Conservation (phyloP, 2,113 vertebrate species). For the Gopherus flavomarginatus region DNA sequence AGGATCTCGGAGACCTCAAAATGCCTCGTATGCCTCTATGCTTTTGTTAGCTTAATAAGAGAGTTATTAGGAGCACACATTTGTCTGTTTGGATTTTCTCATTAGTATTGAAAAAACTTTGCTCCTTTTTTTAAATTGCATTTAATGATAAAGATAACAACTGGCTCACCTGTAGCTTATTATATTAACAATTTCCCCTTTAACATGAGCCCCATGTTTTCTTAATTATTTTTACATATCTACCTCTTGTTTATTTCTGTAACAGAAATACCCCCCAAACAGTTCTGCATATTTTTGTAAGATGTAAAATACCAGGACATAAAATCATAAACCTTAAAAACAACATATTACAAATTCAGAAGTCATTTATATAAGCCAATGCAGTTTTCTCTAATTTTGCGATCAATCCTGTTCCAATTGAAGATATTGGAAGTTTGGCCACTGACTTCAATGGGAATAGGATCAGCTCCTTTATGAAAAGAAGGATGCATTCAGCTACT, state of each 20-base stretch:
- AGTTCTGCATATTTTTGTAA: not conserved
- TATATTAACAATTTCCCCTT: constrained; percentile 10
- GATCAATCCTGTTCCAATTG: rapidly evolving
- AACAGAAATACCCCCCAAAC: not conserved
- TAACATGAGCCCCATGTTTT: constrained; percentile 21
- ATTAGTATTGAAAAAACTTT: constrained; percentile 48
- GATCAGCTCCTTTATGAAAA: not conserved
- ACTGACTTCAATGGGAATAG: not conserved
- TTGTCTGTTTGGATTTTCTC: constrained; percentile 31
- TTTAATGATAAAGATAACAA: constrained; percentile 56
- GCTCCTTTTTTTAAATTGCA: constrained; percentile 39
- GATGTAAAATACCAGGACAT: not conserved
- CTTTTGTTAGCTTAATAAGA: constrained; percentile 42
- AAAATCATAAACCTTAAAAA: not conserved
- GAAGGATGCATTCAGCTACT: rapidly evolving
- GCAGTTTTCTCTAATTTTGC: not conserved
- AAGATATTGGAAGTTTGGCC: not conserved
- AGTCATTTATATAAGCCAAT: not conserved
- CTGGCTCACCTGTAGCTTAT: constrained; percentile 10
- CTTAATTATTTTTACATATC: constrained; percentile 41
- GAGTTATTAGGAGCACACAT: not conserved
- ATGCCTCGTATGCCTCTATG: not conserved
- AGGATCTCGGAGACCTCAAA: constrained; percentile 42
- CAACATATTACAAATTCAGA: not conserved
- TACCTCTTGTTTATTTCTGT: constrained; percentile 32